Evolutionary conservation across 2,113 vertebrate species (phyloP), one percentile per base, ranked within the genome.

Genomic region (Corydoras sp.): DNA sequence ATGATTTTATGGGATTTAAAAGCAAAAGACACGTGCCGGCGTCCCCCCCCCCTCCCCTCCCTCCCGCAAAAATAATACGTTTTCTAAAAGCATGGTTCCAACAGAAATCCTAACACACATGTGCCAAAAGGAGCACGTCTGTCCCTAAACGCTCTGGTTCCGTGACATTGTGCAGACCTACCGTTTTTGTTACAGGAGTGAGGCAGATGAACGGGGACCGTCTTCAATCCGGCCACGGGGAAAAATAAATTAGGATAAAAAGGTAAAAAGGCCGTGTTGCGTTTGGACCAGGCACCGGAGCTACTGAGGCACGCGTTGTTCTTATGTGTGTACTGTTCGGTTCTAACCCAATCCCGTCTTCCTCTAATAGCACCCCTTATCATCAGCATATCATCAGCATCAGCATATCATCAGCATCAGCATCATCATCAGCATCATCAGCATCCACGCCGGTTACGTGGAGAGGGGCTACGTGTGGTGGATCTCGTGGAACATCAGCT

Each of bases 401-500:
- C 18, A 24, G 1, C 18, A 24, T 24, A 24, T 24, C 18, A 24
- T 24, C 18, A 24, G 1, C 18, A 24, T 24, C 18, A 24, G 1
- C 18, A 24, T 1, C 18, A 24, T 24, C 18, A 24, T 24, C 18
- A 24, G 1, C 18, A 24, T 24, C 18, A 24, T 24, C 18, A 24
- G 1, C 18, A 24, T 24, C 58, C 53, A 50, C 49, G 68, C 68
- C 50, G 31, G 32, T 32, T 30, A 5, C 43, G 54, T 15, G 51
- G 55, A 48, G 63, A 50, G 31, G 4, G 35, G 82, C 89, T 94
- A 97, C 2, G 91, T 94, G 71, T 96, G 92, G 82, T 96, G 93
- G 29, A 96, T 76, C 88, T 97, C 92, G 0, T 96, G 95, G 76
- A 96, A 87, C 94, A 97, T 96, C 61, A 97, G 87, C 77, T 96